Base-by-base conservation (phyloP, 1,140 invertebrate genomes). In the Trichonephila inaurata region DNA sequence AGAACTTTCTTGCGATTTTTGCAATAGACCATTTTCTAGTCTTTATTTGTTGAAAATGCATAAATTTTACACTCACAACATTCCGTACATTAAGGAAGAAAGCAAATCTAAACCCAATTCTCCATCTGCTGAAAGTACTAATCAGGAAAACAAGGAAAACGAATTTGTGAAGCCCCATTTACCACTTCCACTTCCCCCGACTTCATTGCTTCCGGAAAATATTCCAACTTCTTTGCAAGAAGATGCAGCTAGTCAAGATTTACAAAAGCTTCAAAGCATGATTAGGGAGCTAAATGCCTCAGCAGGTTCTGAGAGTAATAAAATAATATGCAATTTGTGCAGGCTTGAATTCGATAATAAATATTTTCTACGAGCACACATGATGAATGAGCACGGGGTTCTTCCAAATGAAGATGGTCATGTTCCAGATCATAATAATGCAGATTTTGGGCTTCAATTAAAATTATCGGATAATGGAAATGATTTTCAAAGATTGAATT, bases 241-340 rank as follows among this genome's bases (percentile, higher is more conserved):
- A 94, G 95, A 95, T 69, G 91, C 94, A 82, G 94, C 95, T 87
- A 95, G 95, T 94, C 97, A 98, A 95, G 98, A 98, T 95, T 96
- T 99, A 8, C 97, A 98, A 94, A 98, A 98, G 95, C 96, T 99
- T 28, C 98, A 99, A 95, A 98, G 98, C 0, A 99, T 99, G 98
- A 98, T 99, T 94, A 96, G 98, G 85, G 98, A 99, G 95, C 95
- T 99, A 83, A 98, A 98, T 95, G 97, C 95, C 28, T 95, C 94
- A 88, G 94, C 93, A 24, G 89, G 95, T 90, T 91, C 91, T 87
- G 94, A 93, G 69, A 94, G 87, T 77, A 94, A 81, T 62, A 95
- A 95, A 95, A 95, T 96, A 69, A 96, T 96, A 94, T 97, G 97
- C 95, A 96, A 96, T 91, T 94, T 97, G 60, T 97, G 97, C 95